Evolutionary conservation across 2,797 vertebrate species (phyloP), one percentile per base, ranked within the genome.

Genomic region (Pterois miles): DNA sequence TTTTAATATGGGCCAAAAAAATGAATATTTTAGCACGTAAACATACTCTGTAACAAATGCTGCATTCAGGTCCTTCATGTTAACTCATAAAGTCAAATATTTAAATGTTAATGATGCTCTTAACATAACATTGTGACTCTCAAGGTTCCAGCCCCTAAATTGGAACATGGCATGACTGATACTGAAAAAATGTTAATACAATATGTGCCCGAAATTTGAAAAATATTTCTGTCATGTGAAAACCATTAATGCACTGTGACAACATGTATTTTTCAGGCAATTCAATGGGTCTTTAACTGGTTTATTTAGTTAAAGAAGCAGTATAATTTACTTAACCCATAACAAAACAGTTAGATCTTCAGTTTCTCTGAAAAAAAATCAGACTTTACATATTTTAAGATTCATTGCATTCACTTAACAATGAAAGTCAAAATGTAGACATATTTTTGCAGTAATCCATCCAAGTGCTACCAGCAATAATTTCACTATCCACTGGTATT

Each of bases 401-500:
- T 38, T 38, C 13, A 1, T 20, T 31, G 12, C 36, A 57, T 48
- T 57, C 13, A 57, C 22, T 14, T 22, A 13, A 6, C 23, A 46
- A 14, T 48, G 3, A 38, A 33, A 74, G 57, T 2, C 40, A 22
- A 59, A 20, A 36, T 34, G 1, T 1, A 50, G 8, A 22, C 12
- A 29, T 5, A 34, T 18, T 58, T 38, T 67, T 67, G 29, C n/a
- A 6, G 23, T 14, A 4, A 57, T 48, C 13, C 6, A 31, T 31
- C 0, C 8, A 1, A 1, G 23, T 16, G 2, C 1, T 34, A 29
- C 9, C 31, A 50, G 3, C 20, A 56, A 53, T 4, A 36, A 1
- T 53, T 34, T 14, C 40, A 29, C 18, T 7, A 46, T 22, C 8
- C 22, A 27, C n/a, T 22, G 31, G 38, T 52, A 34, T 18, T 46